Base-by-base conservation (phyloP, 1,140 invertebrate species). In the Cydia splendana region DNA sequence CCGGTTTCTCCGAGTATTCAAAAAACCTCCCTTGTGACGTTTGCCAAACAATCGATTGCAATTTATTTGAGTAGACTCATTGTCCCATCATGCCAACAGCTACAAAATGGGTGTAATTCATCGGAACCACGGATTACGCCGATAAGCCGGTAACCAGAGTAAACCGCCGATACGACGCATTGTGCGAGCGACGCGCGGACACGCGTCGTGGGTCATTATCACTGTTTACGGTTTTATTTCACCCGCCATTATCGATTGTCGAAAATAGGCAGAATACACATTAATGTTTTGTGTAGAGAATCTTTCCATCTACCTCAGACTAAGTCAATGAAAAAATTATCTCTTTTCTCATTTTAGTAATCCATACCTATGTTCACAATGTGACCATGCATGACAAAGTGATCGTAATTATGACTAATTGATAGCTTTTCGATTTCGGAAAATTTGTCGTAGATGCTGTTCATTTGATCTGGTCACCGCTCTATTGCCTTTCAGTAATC, bases 1-100 rank as follows among this genome's bases (percentile, higher is more conserved):
- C 34, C 34, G 2, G n/a, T 53, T 6, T 53, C 18, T 18, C n/a
- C 51, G 15, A 24, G 57, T 62, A 62, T 24, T 18, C 0, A 62
- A n/a, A 62, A 20, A 10, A 62, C 57, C 20, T 7, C 18, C 9
- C 3, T 24, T 57, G n/a, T 24, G 24, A n/a, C 57, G 20, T 24
- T 62, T 62, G 20, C 15, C 57, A 18, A 62, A 62, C 20, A 62
- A 62, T 62, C 57, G 57, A 62, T 62, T 62, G 57, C 57, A 62
- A 24, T 62, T 62, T 62, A 62, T 62, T 62, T 62, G 57, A 62
- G 57, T 62, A 62, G 57, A 62, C 57, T 12, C 57, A 62, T 62
- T 62, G 57, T 62, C 18, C 57, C 57, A 62, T 62, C 20, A n/a
- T 18, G 53, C n/a, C 15, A 57, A 57, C 57, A 62, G 57, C 57